These are phyloP conservation scores for Rosalia funebris DNA, from an alignment of 2,888 invertebrate species.

Conservation along the genomic window DNA sequence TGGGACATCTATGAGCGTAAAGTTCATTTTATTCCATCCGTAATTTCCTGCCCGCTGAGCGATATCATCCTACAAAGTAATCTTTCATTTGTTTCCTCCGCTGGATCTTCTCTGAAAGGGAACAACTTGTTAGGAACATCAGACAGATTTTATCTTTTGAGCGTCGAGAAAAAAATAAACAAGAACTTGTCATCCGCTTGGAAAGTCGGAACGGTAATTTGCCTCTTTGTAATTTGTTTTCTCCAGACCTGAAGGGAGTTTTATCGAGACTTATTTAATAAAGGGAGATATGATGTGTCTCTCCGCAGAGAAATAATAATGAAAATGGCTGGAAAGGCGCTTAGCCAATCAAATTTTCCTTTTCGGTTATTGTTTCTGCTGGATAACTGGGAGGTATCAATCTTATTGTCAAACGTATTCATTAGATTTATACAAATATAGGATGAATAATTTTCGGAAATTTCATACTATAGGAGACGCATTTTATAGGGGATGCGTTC, in stretches of 20 bases:
- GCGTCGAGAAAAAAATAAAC: constrained; percentile 12
- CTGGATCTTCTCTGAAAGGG: constrained; percentile 15
- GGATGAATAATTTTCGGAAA: too few relatives aligned
- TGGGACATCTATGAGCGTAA: constrained; percentile 21
- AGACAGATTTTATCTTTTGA: constrained; percentile 20
- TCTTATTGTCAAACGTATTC: too few relatives aligned
- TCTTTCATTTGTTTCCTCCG: constrained; percentile 42
- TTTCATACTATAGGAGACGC: too few relatives aligned
- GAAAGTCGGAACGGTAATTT: constrained; percentile 17
- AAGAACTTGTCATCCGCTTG: constrained; percentile 10
- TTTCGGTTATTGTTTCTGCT: too few relatives aligned
- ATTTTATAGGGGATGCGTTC: too few relatives aligned
- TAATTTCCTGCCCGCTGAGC: constrained; percentile 44
- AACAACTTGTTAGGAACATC: constrained; percentile 23
- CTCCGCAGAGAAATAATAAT: too few relatives aligned
- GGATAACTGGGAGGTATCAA: too few relatives aligned
- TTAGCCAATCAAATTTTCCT: too few relatives aligned
- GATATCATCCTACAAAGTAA: constrained; percentile 46
- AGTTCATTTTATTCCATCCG: constrained; percentile 30
- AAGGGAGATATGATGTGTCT: constrained; percentile 1
- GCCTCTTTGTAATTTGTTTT: constrained; percentile 22
- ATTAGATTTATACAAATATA: too few relatives aligned
- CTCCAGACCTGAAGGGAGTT: constrained; percentile 7
- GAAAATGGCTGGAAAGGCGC: too few relatives aligned
- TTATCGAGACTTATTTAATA: constrained; percentile 14